Evolutionary conservation across 2,797 vertebrate species (phyloP), one percentile per base, ranked within the genome.

Genomic region (Sandelia bainsii): DNA sequence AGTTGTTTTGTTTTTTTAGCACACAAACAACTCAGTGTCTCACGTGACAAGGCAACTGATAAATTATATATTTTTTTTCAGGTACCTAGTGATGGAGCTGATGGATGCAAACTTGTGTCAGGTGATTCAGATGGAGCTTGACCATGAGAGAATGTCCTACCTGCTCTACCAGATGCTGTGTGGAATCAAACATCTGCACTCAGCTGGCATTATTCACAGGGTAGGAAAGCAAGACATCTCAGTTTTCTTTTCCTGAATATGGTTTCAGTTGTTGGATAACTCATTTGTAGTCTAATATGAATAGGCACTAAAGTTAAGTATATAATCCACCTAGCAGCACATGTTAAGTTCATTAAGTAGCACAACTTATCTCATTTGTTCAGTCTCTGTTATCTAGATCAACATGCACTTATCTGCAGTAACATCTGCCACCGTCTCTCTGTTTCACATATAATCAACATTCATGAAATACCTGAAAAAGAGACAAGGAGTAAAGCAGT

Each of bases 31-130:
- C 20, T 25, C 5, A 7, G 5, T 42, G 29, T 23, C 37, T 20
- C 17, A 39, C 8, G 13, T 6, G 5, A 32, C 10, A 17, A 17
- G 1, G 12, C 5, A 16, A 11, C 34, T 76, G 37, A 29, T 25
- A 11, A 25, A 50, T 54, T 11, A n/a, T 23, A 53, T 4, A 29
- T 23, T 60, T 8, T 66, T 22, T 77, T 85, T n/a, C 84, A 99
- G 98, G 84, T 99, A 99, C 84, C 94, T 99, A 84, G 97, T 99
- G 87, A 99, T 99, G 98, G 98, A 99, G 91, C 85, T 99, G 91
- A 99, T 99, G 98, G 98, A 99, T 85, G 98, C 98, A 88, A 99
- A 99, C 91, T 93, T 99, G 85, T 99, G 98, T 91, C 98, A 99
- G 92, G 98, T 99, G 89, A 99, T 99, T 94, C 98, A 99, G 91